Conservation (phyloP, 2,888 invertebrate species). For the Idaea biselata region DNA sequence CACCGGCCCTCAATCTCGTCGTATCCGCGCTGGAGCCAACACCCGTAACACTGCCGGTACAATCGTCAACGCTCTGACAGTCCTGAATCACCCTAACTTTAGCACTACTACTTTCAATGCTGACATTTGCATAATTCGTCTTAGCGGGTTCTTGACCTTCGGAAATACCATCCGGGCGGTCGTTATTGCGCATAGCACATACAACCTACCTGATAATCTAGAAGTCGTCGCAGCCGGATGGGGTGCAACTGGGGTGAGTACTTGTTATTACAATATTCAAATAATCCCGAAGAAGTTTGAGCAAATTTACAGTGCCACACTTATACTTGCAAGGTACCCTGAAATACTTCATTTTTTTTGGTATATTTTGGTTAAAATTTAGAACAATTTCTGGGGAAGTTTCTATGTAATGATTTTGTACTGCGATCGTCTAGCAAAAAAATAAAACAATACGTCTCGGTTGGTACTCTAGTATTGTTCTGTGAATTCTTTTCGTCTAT, state of each 20-base stretch:
- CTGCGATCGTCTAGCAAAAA: too few relatives aligned
- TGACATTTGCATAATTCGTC: constrained; percentile 30
- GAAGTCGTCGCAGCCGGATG: constrained; percentile 44
- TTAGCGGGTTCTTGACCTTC: constrained; percentile 27
- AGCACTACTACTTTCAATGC: neutral
- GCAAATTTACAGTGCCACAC: neutral
- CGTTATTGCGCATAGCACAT: constrained; percentile 25
- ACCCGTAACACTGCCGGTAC: constrained; percentile 24
- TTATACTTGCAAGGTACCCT: too few relatives aligned
- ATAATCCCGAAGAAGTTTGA: neutral
- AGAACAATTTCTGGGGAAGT: too few relatives aligned
- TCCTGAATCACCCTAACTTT: constrained; percentile 25
- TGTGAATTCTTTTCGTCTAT: too few relatives aligned
- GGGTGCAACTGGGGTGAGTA: constrained; percentile 36
- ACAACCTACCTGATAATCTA: constrained; percentile 23
- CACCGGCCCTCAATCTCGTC: constrained; percentile 14
- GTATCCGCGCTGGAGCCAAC: constrained; percentile 34
- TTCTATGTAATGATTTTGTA: too few relatives aligned
- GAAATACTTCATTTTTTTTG: too few relatives aligned
- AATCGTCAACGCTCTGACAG: constrained; percentile 12
- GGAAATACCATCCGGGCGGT: constrained; percentile 18
- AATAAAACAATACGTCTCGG: too few relatives aligned
- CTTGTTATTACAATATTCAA: neutral
- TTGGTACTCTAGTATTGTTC: too few relatives aligned
- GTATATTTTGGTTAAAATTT: neutral